Percentiles rank a stretch among this genome's conserved stretches.
phyloP scores from a whole-genome alignment of 2,888 invertebrate species.

The Drosophila testacea region DNA sequence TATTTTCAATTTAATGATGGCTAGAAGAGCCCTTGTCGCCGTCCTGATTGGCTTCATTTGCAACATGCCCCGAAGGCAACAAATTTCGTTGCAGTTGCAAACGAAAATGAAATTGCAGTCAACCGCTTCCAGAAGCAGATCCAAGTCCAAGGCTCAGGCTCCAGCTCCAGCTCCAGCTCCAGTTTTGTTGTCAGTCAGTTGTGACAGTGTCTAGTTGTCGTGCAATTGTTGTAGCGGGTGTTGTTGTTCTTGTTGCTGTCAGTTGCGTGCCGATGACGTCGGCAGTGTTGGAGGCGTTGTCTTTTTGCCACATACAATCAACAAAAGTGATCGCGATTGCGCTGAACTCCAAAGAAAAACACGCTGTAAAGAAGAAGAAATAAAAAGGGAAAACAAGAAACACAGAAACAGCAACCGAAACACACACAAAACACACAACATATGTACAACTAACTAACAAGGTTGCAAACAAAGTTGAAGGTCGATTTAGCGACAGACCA shows the following conservation, averaged over 20 bases:
- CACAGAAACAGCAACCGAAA: constrained; percentile 36
- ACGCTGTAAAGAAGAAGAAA: constrained; percentile 25
- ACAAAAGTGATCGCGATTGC: constrained; percentile 78
- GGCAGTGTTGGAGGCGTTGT: constrained; percentile 75
- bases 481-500: constrained; percentile 54
- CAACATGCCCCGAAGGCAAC: constrained; percentile 30
- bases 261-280: constrained; percentile 71
- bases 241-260: constrained; percentile 53
- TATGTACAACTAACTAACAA: constrained; percentile 66
- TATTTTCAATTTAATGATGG: constrained; percentile 81
- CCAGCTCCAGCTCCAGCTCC: constrained; percentile 8
- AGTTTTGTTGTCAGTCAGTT: constrained; percentile 59
- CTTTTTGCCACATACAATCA: constrained; percentile 67
- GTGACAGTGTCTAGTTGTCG: constrained; percentile 64
- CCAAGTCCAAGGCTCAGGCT: constrained; percentile 13
- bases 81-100: constrained; percentile 48
- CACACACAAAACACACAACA: constrained; percentile 37
- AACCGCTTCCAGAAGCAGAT: constrained; percentile 5
- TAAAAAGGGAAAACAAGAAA: constrained; percentile 23
- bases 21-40: constrained; percentile 50
- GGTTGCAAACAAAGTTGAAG: constrained; percentile 78
- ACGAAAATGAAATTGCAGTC: constrained; percentile 49
- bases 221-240: constrained; percentile 52
- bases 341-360: constrained; percentile 67
- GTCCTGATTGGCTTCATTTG: constrained; percentile 69